These are phyloP conservation scores for Circaetus gallicus DNA, from an alignment of 2,113 vertebrate genomes.

Conservation along the genomic window DNA sequence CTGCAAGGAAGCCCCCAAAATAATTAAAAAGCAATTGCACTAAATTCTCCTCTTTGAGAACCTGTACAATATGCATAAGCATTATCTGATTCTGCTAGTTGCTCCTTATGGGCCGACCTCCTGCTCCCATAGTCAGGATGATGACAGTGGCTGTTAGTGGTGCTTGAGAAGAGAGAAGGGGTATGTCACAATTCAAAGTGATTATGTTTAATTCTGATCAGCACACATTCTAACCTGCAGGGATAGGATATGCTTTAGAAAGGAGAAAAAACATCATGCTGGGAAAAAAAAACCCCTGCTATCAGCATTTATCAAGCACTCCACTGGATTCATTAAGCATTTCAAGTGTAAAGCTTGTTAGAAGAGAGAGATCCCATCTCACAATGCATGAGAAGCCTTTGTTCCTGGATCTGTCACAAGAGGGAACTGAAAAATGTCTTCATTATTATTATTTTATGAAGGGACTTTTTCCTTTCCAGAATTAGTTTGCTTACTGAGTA, in stretches of 20 bases:
- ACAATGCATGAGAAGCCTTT: not conserved
- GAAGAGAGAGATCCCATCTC: not conserved
- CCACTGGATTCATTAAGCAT: conserved; percentile 1
- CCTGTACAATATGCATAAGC: not conserved
- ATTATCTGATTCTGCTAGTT: not conserved
- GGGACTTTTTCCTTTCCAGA: not conserved
- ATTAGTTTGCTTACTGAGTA: not conserved
- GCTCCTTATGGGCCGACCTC: not conserved
- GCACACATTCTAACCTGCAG: not conserved
- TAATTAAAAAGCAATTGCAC: not conserved
- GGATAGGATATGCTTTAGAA: not conserved
- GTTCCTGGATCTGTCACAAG: not conserved
- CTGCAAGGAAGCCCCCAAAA: not conserved
- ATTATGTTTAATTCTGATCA: not conserved
- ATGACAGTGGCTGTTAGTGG: not conserved
- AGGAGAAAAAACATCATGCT: not conserved
- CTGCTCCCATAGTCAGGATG: not conserved
- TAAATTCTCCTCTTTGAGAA: not conserved
- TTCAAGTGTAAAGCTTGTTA: conserved; percentile 11
- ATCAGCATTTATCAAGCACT: conserved; percentile 27
- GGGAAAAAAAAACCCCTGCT: not conserved
- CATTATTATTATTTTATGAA: conserved; percentile 20
- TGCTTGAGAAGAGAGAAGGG: not conserved
- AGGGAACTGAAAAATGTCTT: conserved; percentile 30
- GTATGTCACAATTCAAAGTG: not conserved